Evolutionary conservation across 2,888 invertebrate species (phyloP), one percentile per base, ranked within the genome.

Genomic region (Eulithis prunata): DNA sequence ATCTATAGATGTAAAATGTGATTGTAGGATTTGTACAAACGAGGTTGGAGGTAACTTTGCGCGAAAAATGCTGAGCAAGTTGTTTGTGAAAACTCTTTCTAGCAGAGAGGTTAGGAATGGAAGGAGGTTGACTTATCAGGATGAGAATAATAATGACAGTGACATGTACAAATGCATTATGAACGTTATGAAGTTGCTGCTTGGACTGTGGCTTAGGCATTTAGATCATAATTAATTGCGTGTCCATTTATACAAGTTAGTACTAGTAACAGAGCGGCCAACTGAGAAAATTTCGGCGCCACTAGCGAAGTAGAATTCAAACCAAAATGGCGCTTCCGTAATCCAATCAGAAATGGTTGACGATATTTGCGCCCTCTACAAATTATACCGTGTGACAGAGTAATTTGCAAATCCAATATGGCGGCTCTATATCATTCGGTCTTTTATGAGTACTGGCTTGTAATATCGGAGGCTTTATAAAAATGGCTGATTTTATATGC

Each of bases 131-230:
- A 79, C 79, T 13, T 87, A 78, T 77, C 86, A 84, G 84, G 90
- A 91, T 69, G 89, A 89, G 65, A 88, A 88, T 78, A 90, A 87
- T 74, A 88, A 87, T 77, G 87, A 89, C 14, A 81, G 78, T 52
- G 91, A 91, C 80, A 91, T 91, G 90, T 89, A 84, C 71, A 84
- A 74, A 64, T 89, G 90, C 78, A 68, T 92, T 67, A 82, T 90
- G 78, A 84, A 90, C 72, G 81, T 90, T 62, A 71, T 93, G 69
- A 91, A 91, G 77, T 80, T 93, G 75, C 78, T 93, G 79, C 76
- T 93, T 69, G 93, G 92, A 65, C 81, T 93, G 69, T 93, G 93
- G 93, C 83, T 93, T 72, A 84, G 93, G 75, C 92, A 92, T 84
- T 82, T 87, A 69, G 91, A 91, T 82, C 92, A 92, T 76, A 90